Base-by-base conservation (phyloP, 1,140 invertebrate genomes). In the Caenorhabditis inopinata region DNA sequence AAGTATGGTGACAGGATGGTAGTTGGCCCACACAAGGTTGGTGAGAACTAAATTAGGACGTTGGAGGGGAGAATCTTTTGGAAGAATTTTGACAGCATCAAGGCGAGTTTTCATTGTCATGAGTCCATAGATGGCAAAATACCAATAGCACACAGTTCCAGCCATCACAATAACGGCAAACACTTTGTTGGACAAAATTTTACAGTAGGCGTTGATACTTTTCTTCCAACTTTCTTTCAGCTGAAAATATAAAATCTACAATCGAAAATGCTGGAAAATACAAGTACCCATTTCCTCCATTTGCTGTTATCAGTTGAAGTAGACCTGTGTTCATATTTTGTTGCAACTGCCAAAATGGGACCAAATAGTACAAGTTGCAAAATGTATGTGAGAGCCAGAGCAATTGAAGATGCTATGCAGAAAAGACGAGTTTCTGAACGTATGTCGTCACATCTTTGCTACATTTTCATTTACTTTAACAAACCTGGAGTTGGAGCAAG, bases 401-500 rank as follows among this genome's bases (percentile, higher is more conserved):
- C 84, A 16, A 85, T 84, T 4, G 84, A 78, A n/a, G 84, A 83
- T 2, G 83, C 80, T 11, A 84, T 48, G 76, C 84, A 85, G 74
- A 85, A 85, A 14, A 85, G 78, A 42, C 82, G 92, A 1, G 97
- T 94, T n/a, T 87, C 85, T 86, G 74, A 81, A 84, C 49, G 23
- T 58, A 49, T 47, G 48, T 48, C 25, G 42, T 62, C 35, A 62
- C 38, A 35, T n/a, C n/a, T n/a, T n/a, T n/a, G n/a, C n/a, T n/a
- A n/a, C n/a, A n/a, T n/a, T n/a, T n/a, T n/a, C n/a, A n/a, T n/a
- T n/a, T n/a, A n/a, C n/a, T 21, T 29, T 18, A 42, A 25, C 32
- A 62, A 46, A 87, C 83, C 86, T 53, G 86, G 87, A 86, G 97
- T 98, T 1, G 95, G 94, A 46, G 94, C 96, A 82, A 96, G 93